These are phyloP conservation scores for Danio aesculapii DNA, from an alignment of 2,797 vertebrate genomes.

Conservation along the genomic window DNA sequence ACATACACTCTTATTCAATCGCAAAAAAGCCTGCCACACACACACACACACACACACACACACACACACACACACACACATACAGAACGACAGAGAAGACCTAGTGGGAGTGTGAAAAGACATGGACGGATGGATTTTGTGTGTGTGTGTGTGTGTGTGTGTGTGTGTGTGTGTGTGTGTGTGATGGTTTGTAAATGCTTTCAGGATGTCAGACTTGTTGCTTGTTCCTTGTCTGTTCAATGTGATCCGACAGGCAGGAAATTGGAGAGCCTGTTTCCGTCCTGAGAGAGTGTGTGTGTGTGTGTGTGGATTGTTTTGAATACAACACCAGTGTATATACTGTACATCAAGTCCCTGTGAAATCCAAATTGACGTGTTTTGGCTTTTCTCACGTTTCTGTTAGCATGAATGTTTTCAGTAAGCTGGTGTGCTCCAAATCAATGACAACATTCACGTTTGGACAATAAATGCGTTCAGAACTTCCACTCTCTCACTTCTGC, in stretches of 20 bases:
- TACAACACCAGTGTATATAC: not conserved
- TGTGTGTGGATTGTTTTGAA: not conserved
- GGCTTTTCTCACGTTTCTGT: too few species aligned
- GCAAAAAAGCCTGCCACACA: not conserved
- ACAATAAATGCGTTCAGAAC: too few species aligned
- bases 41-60: too few species aligned
- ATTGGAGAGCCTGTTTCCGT: slow-evolving; percentile 53
- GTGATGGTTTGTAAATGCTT: slow-evolving; percentile 42
- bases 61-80: too few species aligned
- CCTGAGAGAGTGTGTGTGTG: slow-evolving; percentile 2
- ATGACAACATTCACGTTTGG: too few species aligned
- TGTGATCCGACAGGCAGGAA: slow-evolving; percentile 62
- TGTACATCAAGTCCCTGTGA: not conserved
- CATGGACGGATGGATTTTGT: not conserved
- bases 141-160: too few species aligned
- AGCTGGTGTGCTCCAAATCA: too few species aligned
- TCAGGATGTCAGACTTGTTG: slow-evolving; percentile 52
- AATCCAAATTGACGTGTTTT: too few species aligned
- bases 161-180: too few species aligned
- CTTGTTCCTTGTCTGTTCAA: slow-evolving; percentile 50
- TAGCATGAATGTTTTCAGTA: too few species aligned
- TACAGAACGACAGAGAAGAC: not conserved
- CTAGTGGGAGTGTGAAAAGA: not conserved
- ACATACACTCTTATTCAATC: not conserved
- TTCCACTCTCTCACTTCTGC: too few species aligned